Base-by-base conservation (phyloP, 30 jellyfish, hydroid and myxozoan genomes). In the Aurelia sp. region DNA sequence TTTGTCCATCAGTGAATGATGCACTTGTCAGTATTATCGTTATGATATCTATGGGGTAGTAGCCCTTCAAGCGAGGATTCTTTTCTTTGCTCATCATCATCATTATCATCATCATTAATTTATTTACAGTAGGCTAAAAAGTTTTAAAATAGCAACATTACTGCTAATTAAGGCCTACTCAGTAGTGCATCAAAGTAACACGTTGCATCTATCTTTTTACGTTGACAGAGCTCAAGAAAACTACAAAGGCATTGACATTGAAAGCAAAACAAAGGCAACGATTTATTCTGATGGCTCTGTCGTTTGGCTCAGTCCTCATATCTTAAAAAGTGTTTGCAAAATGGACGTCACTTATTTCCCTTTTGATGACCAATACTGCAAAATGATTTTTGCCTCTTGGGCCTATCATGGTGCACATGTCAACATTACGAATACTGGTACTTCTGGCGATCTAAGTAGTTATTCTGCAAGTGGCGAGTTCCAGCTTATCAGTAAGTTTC, bases 401-500 rank as follows among this genome's bases (percentile, higher is more conserved):
- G 98, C 98, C 61, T 81, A 79, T 33, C 96, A 92, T 41, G 95
- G 94, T 1, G 44, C 72, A 19, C 90, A 87, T 2, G 82, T 92
- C 64, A 88, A 92, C 94, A 67, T 92, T 13, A 48, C 89, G 18
- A 53, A 65, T 12, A 63, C 74, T 20, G 62, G 82, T 9, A 84
- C 76, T n/a, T 64, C 76, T 3, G 98, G 98, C 4, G 98, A 92
- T 75, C 65, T 87, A 21, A 31, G 90, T 63, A 50, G 90, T 7
- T 81, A 72, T 48, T 82, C 97, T 3, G 80, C 88, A 53, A 92
- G 96, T 67, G 97, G 98, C 78, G 98, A 92, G 74, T 92, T 87
- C 70, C 71, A 77, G 51, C 83, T 92, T 3, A 41, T 69, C 51
- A 90, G 98, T 92, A 84, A 53, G 91, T 55, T 17, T 30, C 7